A percentile compares a stretch with the other conserved stretches of the same genome.
Conservation (phyloP, 2,888 invertebrate genomes). For the Phrixothrix hirtus region DNA sequence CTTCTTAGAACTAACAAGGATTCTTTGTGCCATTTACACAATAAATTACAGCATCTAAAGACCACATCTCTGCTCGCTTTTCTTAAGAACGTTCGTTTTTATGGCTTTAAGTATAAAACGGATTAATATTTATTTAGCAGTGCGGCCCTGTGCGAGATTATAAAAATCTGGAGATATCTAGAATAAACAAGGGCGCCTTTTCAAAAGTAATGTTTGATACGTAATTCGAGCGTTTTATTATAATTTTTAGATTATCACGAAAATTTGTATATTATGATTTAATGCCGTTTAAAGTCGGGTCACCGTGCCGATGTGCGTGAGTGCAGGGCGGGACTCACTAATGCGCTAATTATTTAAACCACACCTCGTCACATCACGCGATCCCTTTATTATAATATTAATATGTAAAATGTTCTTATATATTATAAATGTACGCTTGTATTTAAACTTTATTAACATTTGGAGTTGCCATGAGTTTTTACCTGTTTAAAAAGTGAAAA, state of each 20-base stretch:
- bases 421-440: too few relatives aligned
- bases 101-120: slow-evolving; percentile 3
- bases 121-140: slow-evolving; percentile 1
- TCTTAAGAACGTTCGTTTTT: slow-evolving; percentile 4
- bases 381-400: slow-evolving; percentile 32
- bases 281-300: slow-evolving; percentile 14
- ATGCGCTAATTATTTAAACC: slow-evolving; percentile 45
- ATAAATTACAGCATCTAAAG: slow-evolving; percentile 38
- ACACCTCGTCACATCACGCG: slow-evolving; percentile 39
- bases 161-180: too few relatives aligned
- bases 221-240: background rate
- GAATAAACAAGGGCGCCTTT: too few relatives aligned
- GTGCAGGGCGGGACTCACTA: slow-evolving; percentile 43
- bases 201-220: background rate
- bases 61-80: slow-evolving; percentile 22
- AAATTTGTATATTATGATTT: slow-evolving; percentile 13
- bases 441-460: too few relatives aligned
- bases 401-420: slow-evolving; percentile 19
- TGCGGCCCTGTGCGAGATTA: too few relatives aligned
- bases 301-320: slow-evolving; percentile 37
- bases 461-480: too few relatives aligned
- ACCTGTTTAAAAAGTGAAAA: too few relatives aligned
- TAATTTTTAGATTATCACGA: slow-evolving; percentile 11
- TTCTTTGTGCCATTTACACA: slow-evolving; percentile 51
- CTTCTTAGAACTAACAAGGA: slow-evolving; percentile 53